Conservation (phyloP, 2,113 vertebrate genomes). For the Trochalopteron elliotii region DNA sequence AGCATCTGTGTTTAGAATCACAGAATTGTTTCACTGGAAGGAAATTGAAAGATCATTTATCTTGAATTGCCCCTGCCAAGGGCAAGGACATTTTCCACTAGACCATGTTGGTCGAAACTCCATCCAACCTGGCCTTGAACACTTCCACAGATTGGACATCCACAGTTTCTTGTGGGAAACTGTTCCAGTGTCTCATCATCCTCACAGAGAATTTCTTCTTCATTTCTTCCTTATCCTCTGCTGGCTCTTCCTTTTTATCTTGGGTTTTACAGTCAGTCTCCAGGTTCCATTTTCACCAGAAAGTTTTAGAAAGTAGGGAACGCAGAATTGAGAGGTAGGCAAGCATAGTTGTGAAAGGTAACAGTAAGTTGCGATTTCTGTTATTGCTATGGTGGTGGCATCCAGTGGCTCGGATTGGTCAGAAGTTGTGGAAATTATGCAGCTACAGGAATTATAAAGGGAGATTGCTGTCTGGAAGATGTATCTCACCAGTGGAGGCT, state of each 20-base stretch:
- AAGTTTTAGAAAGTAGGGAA: neutral
- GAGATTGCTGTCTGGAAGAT: neutral
- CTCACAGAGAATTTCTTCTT: neutral
- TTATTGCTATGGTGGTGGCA: neutral
- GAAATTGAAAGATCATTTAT: neutral
- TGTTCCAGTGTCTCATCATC: neutral
- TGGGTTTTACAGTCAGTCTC: neutral
- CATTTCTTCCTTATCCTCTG: neutral
- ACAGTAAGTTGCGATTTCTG: neutral
- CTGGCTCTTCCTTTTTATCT: neutral
- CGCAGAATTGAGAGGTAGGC: rapidly evolving
- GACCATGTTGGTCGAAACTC: neutral
- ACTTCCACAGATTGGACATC: neutral
- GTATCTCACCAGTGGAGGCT: neutral
- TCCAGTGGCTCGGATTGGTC: neutral
- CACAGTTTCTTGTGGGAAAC: neutral
- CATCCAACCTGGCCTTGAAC: neutral
- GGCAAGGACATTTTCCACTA: neutral
- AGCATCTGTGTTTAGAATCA: neutral
- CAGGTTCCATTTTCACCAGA: neutral
- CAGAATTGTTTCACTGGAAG: neutral
- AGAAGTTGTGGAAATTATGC: neutral
- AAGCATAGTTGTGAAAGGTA: neutral
- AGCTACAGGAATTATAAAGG: neutral
- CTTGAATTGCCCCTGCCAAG: neutral